phyloP scores from a whole-genome alignment of 1,140 invertebrate species.

The Heliothis subflexa region DNA sequence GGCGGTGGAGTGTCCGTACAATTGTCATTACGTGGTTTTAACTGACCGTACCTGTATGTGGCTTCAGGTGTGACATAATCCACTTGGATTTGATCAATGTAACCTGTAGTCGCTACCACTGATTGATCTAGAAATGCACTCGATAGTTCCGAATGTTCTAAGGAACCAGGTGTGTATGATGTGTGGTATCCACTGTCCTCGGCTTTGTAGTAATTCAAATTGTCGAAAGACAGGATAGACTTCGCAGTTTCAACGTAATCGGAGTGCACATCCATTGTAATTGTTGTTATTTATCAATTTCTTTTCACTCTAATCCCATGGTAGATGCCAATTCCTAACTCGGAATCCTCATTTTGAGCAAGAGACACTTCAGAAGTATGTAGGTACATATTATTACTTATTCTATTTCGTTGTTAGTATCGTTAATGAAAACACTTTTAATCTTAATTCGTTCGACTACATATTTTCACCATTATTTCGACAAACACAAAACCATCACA shows the following conservation, averaged over 20 bases:
- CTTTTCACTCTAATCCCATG: conserved; percentile 12
- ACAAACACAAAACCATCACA: conserved; percentile 4
- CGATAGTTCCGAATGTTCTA: conserved; percentile 72
- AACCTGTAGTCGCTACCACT: neutral
- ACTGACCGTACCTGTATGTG: conserved; percentile 11
- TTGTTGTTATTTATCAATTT: neutral
- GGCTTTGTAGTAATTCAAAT: conserved; percentile 64
- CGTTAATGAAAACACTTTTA: neutral
- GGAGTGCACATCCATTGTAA: conserved; percentile 66
- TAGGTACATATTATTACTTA: conserved; percentile 6
- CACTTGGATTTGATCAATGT: conserved; percentile 22
- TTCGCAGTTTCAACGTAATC: conserved; percentile 65
- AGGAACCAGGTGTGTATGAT: conserved; percentile 73
- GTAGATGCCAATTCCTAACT: neutral
- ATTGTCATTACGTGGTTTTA: conserved; percentile 54
- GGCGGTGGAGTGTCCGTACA: conserved; percentile 59
- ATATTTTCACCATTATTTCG: neutral
- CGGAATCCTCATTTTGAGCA: neutral
- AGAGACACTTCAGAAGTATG: neutral
- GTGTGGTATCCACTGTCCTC: conserved; percentile 83
- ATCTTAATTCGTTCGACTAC: neutral
- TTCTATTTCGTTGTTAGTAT: neutral
- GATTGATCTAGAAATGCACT: conserved; percentile 53
- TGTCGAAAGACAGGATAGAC: conserved; percentile 64
- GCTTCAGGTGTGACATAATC: conserved; percentile 12